Conservation (phyloP, 2,797 vertebrate species). For the Gobionotothen gibberifrons region DNA sequence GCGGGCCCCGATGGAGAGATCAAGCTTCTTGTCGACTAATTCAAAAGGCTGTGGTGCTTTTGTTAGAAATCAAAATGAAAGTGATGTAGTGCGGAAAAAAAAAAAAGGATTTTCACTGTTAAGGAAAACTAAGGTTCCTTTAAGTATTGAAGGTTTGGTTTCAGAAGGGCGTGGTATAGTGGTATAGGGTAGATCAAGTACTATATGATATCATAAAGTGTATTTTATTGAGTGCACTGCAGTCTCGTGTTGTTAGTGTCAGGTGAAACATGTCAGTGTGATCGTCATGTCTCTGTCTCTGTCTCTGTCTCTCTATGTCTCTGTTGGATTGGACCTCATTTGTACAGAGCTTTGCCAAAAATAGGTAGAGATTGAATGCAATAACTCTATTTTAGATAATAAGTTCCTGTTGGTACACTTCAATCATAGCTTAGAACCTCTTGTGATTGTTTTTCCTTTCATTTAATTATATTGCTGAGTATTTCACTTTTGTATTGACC, state of each 20-base stretch:
- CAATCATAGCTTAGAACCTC: neutral
- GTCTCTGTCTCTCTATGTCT: too few species aligned
- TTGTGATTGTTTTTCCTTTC: neutral
- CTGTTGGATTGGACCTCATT: neutral
- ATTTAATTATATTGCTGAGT: neutral
- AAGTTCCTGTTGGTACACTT: neutral
- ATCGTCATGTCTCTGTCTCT: too few species aligned
- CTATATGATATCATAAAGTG: neutral
- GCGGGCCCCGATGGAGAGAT: conserved; percentile 7
- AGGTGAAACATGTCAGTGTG: neutral
- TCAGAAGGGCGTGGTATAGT: neutral
- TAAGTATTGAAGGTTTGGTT: neutral
- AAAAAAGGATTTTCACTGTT: neutral
- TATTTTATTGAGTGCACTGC: neutral
- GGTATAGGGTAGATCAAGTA: neutral
- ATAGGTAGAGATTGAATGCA: neutral
- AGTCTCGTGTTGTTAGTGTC: neutral
- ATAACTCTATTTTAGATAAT: neutral
- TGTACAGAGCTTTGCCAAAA: neutral
- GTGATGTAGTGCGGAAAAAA: neutral
- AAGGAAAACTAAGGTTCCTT: neutral
- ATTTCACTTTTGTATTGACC: neutral
- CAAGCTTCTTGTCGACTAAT: conserved; percentile 4
- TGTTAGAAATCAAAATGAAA: neutral
- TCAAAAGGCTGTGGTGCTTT: neutral